These are phyloP conservation scores for Loris lydekkerianus DNA, from an alignment of 2,797 vertebrate species.

Conservation along the genomic window DNA sequence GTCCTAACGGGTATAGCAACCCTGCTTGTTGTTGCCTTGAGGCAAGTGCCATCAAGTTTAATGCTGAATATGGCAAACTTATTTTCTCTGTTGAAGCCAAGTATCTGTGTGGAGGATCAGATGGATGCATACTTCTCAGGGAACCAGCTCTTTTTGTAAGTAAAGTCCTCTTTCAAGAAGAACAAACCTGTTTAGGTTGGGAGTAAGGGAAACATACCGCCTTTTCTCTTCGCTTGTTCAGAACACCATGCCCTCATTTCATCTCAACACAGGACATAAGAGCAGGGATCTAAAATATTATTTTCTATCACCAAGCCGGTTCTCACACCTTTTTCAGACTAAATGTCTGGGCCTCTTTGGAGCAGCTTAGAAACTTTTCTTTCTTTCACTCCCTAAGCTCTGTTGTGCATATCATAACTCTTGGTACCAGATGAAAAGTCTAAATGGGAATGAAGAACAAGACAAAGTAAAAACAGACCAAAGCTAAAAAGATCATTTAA, in stretches of 20 bases:
- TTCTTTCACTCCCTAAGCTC: neutral
- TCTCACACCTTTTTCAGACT: neutral
- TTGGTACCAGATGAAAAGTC: neutral
- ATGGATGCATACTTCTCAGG: constrained; percentile 44
- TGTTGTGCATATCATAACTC: neutral
- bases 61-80: constrained; percentile 69
- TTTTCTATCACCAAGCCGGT: constrained; percentile 13
- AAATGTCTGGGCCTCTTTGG: neutral
- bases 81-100: constrained; percentile 72
- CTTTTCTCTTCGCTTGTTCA: neutral
- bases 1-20: neutral
- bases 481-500: neutral
- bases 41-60: constrained; percentile 74
- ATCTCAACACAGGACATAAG: constrained; percentile 2
- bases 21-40: constrained; percentile 10
- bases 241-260: constrained; percentile 13
- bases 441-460: neutral
- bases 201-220: neutral
- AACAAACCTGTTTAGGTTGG: neutral
- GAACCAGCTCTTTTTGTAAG: constrained; percentile 63
- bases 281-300: neutral
- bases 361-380: neutral
- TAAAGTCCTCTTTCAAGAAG: constrained; percentile 40
- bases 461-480: neutral
- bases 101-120: constrained; percentile 71